phyloP scores from a whole-genome alignment of 2,888 invertebrate species.

The Bombylius major region DNA sequence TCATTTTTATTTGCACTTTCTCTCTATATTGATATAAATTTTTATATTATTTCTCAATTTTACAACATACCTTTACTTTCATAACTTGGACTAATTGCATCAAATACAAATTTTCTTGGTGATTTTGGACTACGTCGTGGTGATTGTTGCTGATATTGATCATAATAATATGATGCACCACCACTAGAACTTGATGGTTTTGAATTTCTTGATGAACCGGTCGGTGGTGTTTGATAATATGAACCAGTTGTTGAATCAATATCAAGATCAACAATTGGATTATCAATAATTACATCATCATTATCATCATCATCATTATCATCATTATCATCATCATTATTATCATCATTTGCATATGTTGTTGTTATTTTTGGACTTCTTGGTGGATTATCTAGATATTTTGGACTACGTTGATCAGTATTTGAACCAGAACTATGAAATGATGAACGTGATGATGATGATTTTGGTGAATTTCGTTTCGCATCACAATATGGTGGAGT shows the following conservation, averaged over 20 bases:
- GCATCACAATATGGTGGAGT: neutral
- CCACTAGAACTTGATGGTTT: slow-evolving; percentile 20
- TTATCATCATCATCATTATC: slow-evolving; percentile 15
- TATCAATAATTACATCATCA: neutral
- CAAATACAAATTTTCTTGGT: slow-evolving; percentile 47
- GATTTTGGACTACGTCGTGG: slow-evolving; percentile 42
- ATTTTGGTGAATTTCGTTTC: neutral
- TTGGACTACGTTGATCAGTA: slow-evolving; percentile 13
- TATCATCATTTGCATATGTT: slow-evolving; percentile 32
- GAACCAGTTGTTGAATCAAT: slow-evolving; percentile 22
- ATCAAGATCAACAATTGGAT: neutral
- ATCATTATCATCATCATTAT: slow-evolving; percentile 13
- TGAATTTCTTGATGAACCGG: slow-evolving; percentile 22
- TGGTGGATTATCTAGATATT: slow-evolving; percentile 27
- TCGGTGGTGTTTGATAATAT: slow-evolving; percentile 31
- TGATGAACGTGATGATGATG: slow-evolving; percentile 7
- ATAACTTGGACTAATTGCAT: slow-evolving; percentile 30
- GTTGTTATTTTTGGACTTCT: slow-evolving; percentile 36
- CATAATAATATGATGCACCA: slow-evolving; percentile 21
- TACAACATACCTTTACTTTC: slow-evolving; percentile 13
- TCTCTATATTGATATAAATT: too few species aligned
- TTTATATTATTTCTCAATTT: too few species aligned
- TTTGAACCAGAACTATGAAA: neutral
- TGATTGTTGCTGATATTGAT: slow-evolving; percentile 20
- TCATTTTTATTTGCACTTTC: too few species aligned